Evolutionary conservation across 2,888 invertebrate species (phyloP), one percentile per base, ranked within the genome.

Genomic region (Alentia gelatinosa): DNA sequence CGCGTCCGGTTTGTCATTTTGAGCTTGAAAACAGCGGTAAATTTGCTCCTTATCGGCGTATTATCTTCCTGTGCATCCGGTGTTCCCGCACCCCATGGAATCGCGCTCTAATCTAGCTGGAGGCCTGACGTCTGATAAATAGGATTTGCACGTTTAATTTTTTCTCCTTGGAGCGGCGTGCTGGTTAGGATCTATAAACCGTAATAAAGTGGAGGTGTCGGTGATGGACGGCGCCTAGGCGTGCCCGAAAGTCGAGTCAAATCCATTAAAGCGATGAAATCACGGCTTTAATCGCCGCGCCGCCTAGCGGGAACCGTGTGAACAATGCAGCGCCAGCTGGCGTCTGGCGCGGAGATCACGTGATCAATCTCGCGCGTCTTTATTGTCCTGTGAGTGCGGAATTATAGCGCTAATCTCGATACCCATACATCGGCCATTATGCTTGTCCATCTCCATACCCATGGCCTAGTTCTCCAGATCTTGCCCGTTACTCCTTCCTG

Each of bases 181-280:
- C 47, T 12, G 47, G 19, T 19, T 47, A 19, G 68, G 68, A 1
- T 30, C 30, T 68, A 68, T 68, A 68, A 68, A 68, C 33, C 30
- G 68, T 68, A 26, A 68, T 68, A 26, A 33, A 56, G 56, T n/a
- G 56, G 56, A n/a, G 56, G 56, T 4, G 9, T 5, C n/a, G 26
- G 30, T 68, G 68, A 68, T 68, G 33, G 26, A 68, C 30, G 68
- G 26, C 5, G 12, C 30, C 3, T 3, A 12, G 3, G 26, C 68
- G 68, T 68, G 68, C 68, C 12, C 9, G 47, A 7, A 68, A 15
- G 68, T 30, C 12, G 30, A 26, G 30, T 12, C 33, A 26, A 68
- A 68, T 68, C 68, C 68, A 68, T 68, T 68, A 68, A 68, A 68
- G 3, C 30, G 68, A 68, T 68, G 68, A 68, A 68, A 68, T 68